Evolutionary conservation across 1,140 invertebrate species (phyloP).

Genomic region (Matsumurasca onukii): DNA sequence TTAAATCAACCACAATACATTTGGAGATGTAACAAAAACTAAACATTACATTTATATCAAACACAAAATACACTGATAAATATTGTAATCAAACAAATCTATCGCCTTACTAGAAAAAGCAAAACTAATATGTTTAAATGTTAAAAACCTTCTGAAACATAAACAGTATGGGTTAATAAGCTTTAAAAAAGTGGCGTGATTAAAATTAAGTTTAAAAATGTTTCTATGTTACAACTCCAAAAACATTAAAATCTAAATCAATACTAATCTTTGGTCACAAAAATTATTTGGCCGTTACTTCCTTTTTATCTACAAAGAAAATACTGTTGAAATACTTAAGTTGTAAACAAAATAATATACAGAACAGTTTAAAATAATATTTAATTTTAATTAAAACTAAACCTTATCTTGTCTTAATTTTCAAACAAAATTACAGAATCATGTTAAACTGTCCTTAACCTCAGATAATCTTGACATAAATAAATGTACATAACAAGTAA

Average conservation of each 20-base stretch:
- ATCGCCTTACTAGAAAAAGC: neutral
- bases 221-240: neutral
- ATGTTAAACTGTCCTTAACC: slow-evolving; percentile 4
- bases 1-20: slow-evolving; percentile 3
- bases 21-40: slow-evolving; percentile 26
- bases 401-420: no score
- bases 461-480: slow-evolving; percentile 4
- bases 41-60: slow-evolving; percentile 5
- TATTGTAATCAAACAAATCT: neutral
- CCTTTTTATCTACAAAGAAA: slow-evolving; percentile 10
- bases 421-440: neutral
- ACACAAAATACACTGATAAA: slow-evolving; percentile 1
- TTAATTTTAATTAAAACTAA: neutral
- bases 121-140: neutral
- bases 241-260: slow-evolving; percentile 15
- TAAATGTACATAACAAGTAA: slow-evolving; percentile 28
- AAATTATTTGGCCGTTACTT: slow-evolving; percentile 19
- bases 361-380: neutral
- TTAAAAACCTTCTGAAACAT: neutral
- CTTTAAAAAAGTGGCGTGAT: no score
- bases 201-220: neutral
- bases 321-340: slow-evolving; percentile 22
- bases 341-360: slow-evolving; percentile 14
- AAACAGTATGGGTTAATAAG: neutral
- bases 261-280: slow-evolving; percentile 30